Base-by-base conservation (phyloP, 2,113 vertebrate species). In the Serranochromis macrocephalus region DNA sequence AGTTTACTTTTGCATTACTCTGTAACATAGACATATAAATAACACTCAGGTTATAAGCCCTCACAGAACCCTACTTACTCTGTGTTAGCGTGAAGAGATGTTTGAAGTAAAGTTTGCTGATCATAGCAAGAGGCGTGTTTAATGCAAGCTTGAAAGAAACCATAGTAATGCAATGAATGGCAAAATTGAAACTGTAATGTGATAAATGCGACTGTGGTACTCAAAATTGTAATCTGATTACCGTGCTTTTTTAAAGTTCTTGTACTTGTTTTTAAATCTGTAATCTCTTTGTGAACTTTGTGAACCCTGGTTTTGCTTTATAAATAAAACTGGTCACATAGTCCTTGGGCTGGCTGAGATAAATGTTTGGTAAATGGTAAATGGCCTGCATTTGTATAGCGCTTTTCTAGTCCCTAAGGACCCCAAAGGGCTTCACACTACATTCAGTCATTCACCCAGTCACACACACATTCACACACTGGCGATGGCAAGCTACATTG, bases 191-290 rank as follows among this genome's bases (percentile, higher is more conserved):
- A 14, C 36, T 42, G 36, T 71, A 71, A 42, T 42, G 66, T 71
- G 38, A 16, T 71, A 24, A 42, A 42, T 42, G 0, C 3, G 1
- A 42, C 7, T 42, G 38, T 9, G 0, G n/a, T 26, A 42, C 7
- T 42, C 13, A 71, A 71, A 71, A 24, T 42, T 42, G 38, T 42
- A 71, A 42, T 26, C 12, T 9, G n/a, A 71, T 71, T 71, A 71
- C 66, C 0, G 0, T 26, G 29, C 16, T 61, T 33, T 61, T 61
- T 19, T 19, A 33, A 33, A 61, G 57, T 33, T 61, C 29, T 61
- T 61, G 16, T 33, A 7, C 29, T 61, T 19, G 29, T 10, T 61
- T 61, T 33, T 19, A 61, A 61, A 61, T 61, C 57, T 58, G 33
- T 33, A 33, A 61, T 31, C 57, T 6, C 29, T 33, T 61, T 61